Evolutionary conservation across 1,140 invertebrate species (phyloP).

Genomic region (Olivierus martensii): DNA sequence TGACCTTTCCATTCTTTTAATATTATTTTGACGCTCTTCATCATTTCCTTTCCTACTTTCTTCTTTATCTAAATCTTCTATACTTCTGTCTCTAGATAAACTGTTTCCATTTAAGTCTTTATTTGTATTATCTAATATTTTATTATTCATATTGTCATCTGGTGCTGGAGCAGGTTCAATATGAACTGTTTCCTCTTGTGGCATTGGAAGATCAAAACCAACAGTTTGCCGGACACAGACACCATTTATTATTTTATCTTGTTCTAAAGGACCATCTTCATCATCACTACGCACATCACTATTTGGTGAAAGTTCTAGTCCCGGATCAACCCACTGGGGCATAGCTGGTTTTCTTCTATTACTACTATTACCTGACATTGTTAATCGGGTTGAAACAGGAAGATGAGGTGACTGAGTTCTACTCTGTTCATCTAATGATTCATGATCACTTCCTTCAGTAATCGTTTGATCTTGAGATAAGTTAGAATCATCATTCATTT

Average conservation of each 20-base stretch:
- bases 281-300: constrained; percentile 5
- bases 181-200: constrained; percentile 64
- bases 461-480: too few species aligned
- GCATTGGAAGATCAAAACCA: too few species aligned
- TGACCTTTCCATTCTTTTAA: constrained; percentile 19
- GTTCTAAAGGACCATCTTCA: constrained; percentile 1
- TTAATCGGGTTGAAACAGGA: too few species aligned
- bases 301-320: constrained; percentile 16
- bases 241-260: constrained; percentile 59
- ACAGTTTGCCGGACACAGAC: constrained; percentile 68
- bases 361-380: constrained; percentile 18
- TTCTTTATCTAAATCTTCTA: constrained; percentile 10
- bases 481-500: neutral
- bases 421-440: too few species aligned
- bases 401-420: too few species aligned
- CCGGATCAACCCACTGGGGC: constrained; percentile 90
- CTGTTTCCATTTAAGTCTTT: constrained; percentile 14
- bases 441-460: too few species aligned
- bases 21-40: constrained; percentile 14
- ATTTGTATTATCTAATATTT: constrained; percentile 16
- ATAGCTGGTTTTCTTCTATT: constrained; percentile 76
- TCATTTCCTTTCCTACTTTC: too few species aligned
- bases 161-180: constrained; percentile 63
- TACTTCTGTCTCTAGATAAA: constrained; percentile 8
- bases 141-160: constrained; percentile 11